phyloP scores from a whole-genome alignment of 2,113 vertebrate species.

The Neolamprologus devosi region DNA sequence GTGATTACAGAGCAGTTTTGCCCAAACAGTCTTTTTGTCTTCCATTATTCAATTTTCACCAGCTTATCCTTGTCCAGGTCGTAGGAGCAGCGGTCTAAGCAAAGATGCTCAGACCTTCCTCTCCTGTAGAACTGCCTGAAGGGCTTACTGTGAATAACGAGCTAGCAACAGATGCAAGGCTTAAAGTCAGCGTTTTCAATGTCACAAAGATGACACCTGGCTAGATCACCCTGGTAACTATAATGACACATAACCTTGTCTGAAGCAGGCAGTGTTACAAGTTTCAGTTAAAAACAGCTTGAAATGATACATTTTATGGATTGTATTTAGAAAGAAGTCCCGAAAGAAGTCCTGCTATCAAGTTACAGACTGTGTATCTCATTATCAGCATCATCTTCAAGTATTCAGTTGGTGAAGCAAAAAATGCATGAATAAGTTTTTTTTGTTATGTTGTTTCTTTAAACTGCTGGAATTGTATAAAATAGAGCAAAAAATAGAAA shows the following conservation, averaged over 20 bases:
- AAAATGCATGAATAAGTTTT: neutral
- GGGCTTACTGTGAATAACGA: neutral
- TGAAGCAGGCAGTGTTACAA: neutral
- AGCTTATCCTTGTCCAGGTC: neutral
- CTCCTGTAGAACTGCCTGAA: neutral
- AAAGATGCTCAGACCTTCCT: neutral
- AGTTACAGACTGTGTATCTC: neutral
- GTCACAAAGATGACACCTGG: neutral
- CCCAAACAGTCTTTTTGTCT: neutral
- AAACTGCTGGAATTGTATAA: neutral
- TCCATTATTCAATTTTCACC: neutral
- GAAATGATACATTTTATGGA: neutral
- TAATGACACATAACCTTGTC: neutral
- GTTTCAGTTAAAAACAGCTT: neutral
- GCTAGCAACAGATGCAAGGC: neutral
- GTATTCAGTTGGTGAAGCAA: neutral
- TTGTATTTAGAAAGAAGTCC: neutral
- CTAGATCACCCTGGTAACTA: neutral
- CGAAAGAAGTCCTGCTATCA: neutral
- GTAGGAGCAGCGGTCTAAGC: neutral
- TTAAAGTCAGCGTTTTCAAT: neutral
- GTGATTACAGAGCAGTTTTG: neutral
- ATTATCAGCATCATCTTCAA: neutral
- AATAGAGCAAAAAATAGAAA: neutral
- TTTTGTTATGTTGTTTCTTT: neutral